These are phyloP conservation scores for Heliconius eleuchia DNA, from an alignment of 1,140 invertebrate genomes.

Conservation along the genomic window DNA sequence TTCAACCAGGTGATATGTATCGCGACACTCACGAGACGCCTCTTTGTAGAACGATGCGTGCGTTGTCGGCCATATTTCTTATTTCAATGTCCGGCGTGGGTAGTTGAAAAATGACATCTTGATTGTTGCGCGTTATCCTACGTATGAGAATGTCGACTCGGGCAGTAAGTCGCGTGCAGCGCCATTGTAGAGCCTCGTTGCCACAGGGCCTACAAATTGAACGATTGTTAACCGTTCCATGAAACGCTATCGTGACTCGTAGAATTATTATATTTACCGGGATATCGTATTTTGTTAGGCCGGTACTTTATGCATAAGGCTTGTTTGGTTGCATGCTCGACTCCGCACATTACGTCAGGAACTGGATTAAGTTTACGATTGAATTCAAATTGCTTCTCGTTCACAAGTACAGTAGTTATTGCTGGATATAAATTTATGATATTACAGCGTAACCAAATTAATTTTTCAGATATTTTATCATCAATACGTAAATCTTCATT, in stretches of 20 bases:
- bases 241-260: conserved; percentile 72
- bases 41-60: conserved; percentile 70
- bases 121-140: conserved; percentile 79
- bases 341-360: conserved; percentile 35
- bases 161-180: conserved; percentile 65
- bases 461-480: neutral
- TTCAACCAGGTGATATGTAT: conserved; percentile 62
- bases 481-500: conserved; percentile 9
- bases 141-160: conserved; percentile 71
- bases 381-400: conserved; percentile 37
- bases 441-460: neutral
- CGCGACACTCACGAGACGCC: conserved; percentile 66
- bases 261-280: conserved; percentile 69
- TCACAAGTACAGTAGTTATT: conserved; percentile 35
- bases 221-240: conserved; percentile 76
- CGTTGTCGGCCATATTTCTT: conserved; percentile 77
- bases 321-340: conserved; percentile 44
- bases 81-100: conserved; percentile 69
- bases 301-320: conserved; percentile 49
- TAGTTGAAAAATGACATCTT: conserved; percentile 81
- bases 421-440: neutral
- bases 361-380: conserved; percentile 41
- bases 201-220: conserved; percentile 74
- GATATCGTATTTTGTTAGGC: conserved; percentile 61
- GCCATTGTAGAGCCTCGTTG: conserved; percentile 62